phyloP scores from a whole-genome alignment of 2,797 vertebrate genomes.

The Picus viridis region DNA sequence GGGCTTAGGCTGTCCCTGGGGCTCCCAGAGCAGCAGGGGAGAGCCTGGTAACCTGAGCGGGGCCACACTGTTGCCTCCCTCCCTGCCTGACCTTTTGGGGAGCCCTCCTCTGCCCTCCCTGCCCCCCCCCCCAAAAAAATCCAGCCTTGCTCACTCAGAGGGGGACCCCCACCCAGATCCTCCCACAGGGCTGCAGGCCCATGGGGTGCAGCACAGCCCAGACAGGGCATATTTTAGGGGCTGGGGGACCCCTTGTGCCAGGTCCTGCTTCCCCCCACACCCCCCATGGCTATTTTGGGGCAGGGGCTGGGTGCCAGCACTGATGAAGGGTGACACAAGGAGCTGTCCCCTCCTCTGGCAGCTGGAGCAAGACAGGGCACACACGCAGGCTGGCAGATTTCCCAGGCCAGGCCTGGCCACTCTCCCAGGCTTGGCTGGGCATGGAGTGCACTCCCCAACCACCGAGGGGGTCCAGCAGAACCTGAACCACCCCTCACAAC shows the following conservation, averaged over 20 bases:
- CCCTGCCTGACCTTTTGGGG: not conserved
- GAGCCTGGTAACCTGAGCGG: not conserved
- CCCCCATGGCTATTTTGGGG: not conserved
- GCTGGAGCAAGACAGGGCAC: not conserved
- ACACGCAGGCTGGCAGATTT: not conserved
- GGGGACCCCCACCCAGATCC: not conserved
- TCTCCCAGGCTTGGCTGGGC: not conserved
- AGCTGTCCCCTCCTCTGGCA: not conserved
- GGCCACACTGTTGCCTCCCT: not conserved
- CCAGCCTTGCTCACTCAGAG: accelerated
- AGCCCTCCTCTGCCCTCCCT: not conserved
- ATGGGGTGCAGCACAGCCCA: not conserved
- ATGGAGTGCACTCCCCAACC: not conserved
- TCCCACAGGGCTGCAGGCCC: not conserved
- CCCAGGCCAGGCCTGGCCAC: not conserved
- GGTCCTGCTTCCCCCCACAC: not conserved
- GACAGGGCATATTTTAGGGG: not conserved
- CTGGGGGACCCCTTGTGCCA: not conserved
- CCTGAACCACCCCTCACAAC: not conserved
- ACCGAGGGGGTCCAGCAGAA: not conserved
- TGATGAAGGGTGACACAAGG: not conserved
- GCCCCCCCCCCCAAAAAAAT: no score
- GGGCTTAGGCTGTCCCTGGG: not conserved
- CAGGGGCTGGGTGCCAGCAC: not conserved
- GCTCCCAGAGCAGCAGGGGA: not conserved